These are phyloP conservation scores for Pocillopora verrucosa DNA, from an alignment of 64 coral and sea anemone genomes.

Conservation along the genomic window DNA sequence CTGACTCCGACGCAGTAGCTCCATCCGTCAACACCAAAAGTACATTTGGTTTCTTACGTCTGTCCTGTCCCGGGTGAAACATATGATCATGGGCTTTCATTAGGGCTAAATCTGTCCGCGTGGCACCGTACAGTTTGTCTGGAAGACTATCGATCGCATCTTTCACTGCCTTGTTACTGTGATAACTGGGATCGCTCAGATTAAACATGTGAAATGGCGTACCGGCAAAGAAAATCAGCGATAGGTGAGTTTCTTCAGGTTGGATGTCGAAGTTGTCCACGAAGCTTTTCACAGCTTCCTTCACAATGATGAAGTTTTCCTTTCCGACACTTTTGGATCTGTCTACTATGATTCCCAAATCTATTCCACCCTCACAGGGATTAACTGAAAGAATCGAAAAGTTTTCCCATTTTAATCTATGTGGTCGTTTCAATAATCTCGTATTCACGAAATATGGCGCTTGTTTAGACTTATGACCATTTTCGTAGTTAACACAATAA, in stretches of 20 bases:
- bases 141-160: neutral
- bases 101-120: neutral
- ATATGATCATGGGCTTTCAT: constrained; percentile 26
- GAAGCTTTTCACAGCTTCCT: neutral
- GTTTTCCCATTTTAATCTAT: neutral
- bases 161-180: constrained; percentile 20
- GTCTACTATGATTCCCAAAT: constrained; percentile 42
- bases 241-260: neutral
- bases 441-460: too few relatives aligned
- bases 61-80: neutral
- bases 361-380: constrained; percentile 4
- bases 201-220: neutral
- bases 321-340: constrained; percentile 14
- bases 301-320: neutral
- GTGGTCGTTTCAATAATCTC: too few relatives aligned
- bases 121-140: neutral
- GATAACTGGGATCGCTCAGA: neutral
- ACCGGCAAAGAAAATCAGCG: constrained; percentile 12
- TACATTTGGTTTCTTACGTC: neutral
- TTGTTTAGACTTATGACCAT: too few relatives aligned
- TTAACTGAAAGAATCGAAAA: neutral
- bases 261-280: constrained; percentile 18
- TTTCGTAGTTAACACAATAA: too few relatives aligned
- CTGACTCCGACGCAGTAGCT: neutral
- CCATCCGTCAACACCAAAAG: constrained; percentile 24